These are phyloP conservation scores for Plectropomus leopardus DNA, from an alignment of 2,113 vertebrate species.

Conservation along the genomic window DNA sequence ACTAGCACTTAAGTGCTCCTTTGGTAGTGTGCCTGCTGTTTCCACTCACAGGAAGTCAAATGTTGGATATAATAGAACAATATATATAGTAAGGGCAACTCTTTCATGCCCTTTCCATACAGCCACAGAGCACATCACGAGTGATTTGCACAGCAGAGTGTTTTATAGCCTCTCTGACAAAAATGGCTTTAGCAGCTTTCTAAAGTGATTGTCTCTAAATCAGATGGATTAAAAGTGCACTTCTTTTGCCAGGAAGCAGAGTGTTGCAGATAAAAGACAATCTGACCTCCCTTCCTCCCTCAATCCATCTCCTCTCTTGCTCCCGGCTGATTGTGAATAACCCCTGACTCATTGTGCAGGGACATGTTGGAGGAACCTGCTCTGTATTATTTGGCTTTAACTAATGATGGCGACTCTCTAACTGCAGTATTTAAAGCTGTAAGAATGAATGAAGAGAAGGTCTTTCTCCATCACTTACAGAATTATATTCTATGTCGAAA, in stretches of 20 bases:
- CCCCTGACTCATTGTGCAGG: constrained; percentile 16
- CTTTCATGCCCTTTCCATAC: neutral
- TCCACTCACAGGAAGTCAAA: too few species aligned
- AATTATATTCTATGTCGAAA: neutral
- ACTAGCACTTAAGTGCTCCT: neutral
- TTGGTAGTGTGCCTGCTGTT: neutral
- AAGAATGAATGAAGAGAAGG: neutral
- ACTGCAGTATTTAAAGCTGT: neutral
- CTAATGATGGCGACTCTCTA: neutral
- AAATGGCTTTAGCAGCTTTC: constrained; percentile 54
- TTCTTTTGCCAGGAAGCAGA: constrained; percentile 68
- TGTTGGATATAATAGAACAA: too few species aligned
- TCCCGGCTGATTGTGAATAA: constrained; percentile 25
- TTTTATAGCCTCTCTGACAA: constrained; percentile 51
- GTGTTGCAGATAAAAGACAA: constrained; percentile 55
- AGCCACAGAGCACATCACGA: constrained; percentile 22
- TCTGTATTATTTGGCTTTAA: neutral
- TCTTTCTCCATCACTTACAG: neutral
- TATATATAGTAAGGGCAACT: neutral
- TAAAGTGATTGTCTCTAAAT: constrained; percentile 77
- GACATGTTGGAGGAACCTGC: constrained; percentile 9
- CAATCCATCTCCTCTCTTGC: neutral
- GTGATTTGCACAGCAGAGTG: constrained; percentile 45
- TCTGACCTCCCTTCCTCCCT: constrained; percentile 13
- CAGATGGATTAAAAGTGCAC: constrained; percentile 59